Base-by-base conservation (phyloP, 2,113 vertebrate genomes). In the Oncorhynchus masou region DNA sequence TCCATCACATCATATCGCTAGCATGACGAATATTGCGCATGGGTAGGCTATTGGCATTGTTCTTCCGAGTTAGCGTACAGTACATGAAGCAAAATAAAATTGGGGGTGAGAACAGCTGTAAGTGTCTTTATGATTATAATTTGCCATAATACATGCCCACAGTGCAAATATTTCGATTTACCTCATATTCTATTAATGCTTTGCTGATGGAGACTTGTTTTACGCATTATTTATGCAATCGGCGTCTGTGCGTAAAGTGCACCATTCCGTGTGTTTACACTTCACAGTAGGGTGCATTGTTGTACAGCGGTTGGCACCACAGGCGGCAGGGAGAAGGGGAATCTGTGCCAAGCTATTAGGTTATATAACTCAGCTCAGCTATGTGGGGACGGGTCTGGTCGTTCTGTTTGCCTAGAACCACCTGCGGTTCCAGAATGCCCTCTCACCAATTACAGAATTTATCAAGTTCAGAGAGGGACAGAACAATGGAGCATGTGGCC, bases 391-490 rank as follows among this genome's bases (percentile, higher is more conserved):
- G 51, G 16, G 79, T 85, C 82, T 22, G 76, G 74, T 72, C 82
- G 59, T 83, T 88, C 81, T 49, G 57, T 86, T 62, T 86, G 88
- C 81, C n/a, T 51, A 88, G 84, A 89, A 65, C 67, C 15, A 4
- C 31, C 19, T n/a, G 27, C 51, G 9, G 57, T 31, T 54, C 54
- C 54, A 8, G 68, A 51, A 51, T 68, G 83, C 78, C 81, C 82
- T 31, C 87, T 81, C 76, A 82, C 88, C 74, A 89, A 31, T 83
- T 81, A 29, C 69, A 82, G 89, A 90, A 92, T 91, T 83, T 87
- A 82, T 34, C 70, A 3, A 48, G 39, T 20, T 73, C 48, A n/a
- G 31, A 29, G 76, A 29, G 12, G 24, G 11, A 3, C 2, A 25
- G 12, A 45, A 24, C 5, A 27, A n/a, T 57, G 34, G 72, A 60